Percentiles rank a stretch among this genome's conserved stretches.
Conservation (phyloP, 37 sponge, comb jelly and placozoan species). For the Eunapius fragilis region DNA sequence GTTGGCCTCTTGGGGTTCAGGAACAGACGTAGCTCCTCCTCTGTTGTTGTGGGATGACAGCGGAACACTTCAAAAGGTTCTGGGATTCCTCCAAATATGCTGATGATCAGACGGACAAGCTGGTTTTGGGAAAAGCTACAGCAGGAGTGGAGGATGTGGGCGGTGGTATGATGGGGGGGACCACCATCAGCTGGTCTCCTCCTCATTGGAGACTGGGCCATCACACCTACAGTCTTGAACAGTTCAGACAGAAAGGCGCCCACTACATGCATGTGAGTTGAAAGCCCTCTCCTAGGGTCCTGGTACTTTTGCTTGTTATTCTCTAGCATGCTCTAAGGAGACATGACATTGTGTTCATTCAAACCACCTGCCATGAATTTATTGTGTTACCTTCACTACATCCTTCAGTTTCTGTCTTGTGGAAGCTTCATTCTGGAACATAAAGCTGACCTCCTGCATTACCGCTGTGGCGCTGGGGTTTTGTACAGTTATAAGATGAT, state of each 20-base stretch:
- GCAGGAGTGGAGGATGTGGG: conserved; percentile 48
- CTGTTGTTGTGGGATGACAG: conserved; percentile 56
- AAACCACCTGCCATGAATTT: background rate
- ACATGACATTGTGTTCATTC: background rate
- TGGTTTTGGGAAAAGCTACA: conserved; percentile 43
- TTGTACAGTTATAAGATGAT: conserved; percentile 1
- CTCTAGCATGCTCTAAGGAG: background rate
- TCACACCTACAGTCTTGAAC: background rate
- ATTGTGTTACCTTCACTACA: conserved; percentile 20
- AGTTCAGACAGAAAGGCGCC: conserved; percentile 49
- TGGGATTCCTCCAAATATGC: conserved; percentile 66
- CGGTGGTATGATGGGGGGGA: too few relatives aligned
- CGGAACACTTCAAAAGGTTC: conserved; percentile 73
- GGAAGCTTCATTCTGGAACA: conserved; percentile 28
- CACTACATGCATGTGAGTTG: conserved; percentile 59
- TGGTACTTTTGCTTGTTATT: background rate
- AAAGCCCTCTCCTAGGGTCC: background rate
- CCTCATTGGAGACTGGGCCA: background rate
- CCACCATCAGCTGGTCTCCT: background rate
- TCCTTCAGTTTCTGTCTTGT: conserved; percentile 1
- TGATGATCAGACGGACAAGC: conserved; percentile 55
- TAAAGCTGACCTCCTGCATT: conserved; percentile 57
- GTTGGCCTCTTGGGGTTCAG: conserved; percentile 29
- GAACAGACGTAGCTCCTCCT: conserved; percentile 75
- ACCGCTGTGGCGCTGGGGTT: background rate